These are phyloP conservation scores for Silurus aristotelis DNA, from an alignment of 2,797 vertebrate species.

Conservation along the genomic window DNA sequence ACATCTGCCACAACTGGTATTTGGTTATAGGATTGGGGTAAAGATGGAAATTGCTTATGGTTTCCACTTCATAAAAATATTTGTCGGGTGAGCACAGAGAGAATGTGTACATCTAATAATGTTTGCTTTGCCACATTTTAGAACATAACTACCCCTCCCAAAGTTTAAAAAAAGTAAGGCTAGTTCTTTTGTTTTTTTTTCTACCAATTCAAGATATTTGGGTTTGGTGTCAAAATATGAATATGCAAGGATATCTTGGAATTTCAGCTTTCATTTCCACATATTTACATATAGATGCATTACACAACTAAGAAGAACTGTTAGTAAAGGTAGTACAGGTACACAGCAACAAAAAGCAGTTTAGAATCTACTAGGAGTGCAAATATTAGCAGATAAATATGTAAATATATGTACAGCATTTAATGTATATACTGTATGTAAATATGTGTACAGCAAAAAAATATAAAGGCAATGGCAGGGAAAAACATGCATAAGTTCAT, in stretches of 20 bases:
- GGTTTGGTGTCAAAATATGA: not conserved
- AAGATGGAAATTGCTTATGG: slow-evolving; percentile 46
- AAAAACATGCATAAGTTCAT: too few species aligned
- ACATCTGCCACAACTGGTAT: slow-evolving; percentile 58
- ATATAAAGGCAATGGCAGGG: too few species aligned
- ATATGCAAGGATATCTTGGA: not conserved
- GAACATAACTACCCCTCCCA: not conserved
- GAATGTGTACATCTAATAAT: slow-evolving; percentile 18
- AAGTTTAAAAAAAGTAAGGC: not conserved
- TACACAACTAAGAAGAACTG: not conserved
- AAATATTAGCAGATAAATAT: too few species aligned
- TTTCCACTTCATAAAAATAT: slow-evolving; percentile 36
- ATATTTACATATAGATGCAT: not conserved
- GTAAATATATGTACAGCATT: too few species aligned
- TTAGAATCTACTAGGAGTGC: too few species aligned
- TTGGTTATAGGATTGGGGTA: slow-evolving; percentile 49
- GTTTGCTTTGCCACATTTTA: not conserved
- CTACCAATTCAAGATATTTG: not conserved
- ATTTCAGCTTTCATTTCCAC: not conserved
- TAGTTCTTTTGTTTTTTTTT: not conserved
- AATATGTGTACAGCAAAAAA: too few species aligned
- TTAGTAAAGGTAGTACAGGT: too few species aligned
- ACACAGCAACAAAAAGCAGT: too few species aligned
- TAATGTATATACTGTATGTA: too few species aligned
- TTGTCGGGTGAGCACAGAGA: slow-evolving; percentile 11